Percentiles rank a stretch among this genome's conserved stretches.
Evolutionary conservation across 2,113 vertebrate genomes (phyloP).

Genomic region (Cyprinodon variegatus): DNA sequence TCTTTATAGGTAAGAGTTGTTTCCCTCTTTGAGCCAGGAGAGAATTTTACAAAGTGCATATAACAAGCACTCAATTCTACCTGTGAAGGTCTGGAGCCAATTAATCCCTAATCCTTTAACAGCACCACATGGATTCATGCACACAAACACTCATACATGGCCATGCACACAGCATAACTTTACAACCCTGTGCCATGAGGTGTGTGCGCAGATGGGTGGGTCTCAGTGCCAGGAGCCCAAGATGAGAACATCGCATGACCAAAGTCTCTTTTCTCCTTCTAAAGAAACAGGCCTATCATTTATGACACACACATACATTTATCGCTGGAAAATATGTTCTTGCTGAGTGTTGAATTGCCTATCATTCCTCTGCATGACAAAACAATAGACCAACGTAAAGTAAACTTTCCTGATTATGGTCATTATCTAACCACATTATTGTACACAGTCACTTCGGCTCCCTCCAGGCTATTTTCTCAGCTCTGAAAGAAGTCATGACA

Average conservation of each 20-base stretch:
- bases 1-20: conserved; percentile 45
- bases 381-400: conserved; percentile 31
- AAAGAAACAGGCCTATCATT: conserved; percentile 24
- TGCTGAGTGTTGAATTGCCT: conserved; percentile 22
- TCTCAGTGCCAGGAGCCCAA: conserved; percentile 44
- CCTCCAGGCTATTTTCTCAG: conserved; percentile 22
- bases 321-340: conserved; percentile 20
- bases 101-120: conserved; percentile 76
- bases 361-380: conserved; percentile 30
- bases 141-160: conserved; percentile 32
- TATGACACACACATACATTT: conserved; percentile 5
- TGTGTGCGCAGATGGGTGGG: conserved; percentile 56
- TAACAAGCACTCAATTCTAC: conserved; percentile 70
- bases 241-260: conserved; percentile 53
- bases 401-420: conserved; percentile 30
- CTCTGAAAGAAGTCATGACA: conserved; percentile 27
- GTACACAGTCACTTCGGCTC: conserved; percentile 11
- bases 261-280: conserved; percentile 54
- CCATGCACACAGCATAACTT: conserved; percentile 48
- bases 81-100: conserved; percentile 71
- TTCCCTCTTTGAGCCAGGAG: conserved; percentile 58
- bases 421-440: conserved; percentile 35
- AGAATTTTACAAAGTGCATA: conserved; percentile 70
- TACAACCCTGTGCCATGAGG: conserved; percentile 63
- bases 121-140: conserved; percentile 14